A percentile compares a stretch with the other conserved stretches of the same genome.
phyloP scores from a whole-genome alignment of 2,797 vertebrate species.

The Sciurus vulgaris region DNA sequence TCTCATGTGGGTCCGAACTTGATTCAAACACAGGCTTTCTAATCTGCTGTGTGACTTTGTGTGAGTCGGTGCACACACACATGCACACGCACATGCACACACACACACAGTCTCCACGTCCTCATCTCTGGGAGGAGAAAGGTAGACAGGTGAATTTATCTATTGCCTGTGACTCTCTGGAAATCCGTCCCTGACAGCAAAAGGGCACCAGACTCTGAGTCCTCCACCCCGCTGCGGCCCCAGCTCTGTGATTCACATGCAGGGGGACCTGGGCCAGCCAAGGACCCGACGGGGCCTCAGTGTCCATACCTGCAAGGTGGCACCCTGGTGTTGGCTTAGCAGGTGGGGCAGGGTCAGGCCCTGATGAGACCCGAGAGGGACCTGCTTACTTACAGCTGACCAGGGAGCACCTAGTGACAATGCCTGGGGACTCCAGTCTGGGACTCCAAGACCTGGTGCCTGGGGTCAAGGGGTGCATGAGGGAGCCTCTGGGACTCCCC shows the following conservation, averaged over 20 bases:
- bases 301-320: neutral
- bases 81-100: neutral
- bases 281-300: neutral
- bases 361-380: neutral
- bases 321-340: neutral
- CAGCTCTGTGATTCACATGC: neutral
- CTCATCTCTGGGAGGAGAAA: neutral
- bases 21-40: neutral
- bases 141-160: neutral
- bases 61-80: fast-evolving
- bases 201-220: fast-evolving
- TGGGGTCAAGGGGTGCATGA: neutral
- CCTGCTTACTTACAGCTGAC: neutral
- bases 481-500: slow-evolving; percentile 21
- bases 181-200: neutral
- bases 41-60: neutral
- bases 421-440: neutral
- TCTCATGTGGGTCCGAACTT: neutral
- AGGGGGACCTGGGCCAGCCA: neutral
- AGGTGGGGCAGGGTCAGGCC: neutral
- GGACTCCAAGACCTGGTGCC: neutral
- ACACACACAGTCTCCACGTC: neutral
- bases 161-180: neutral
- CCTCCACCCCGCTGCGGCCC: neutral
- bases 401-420: neutral